These are phyloP conservation scores for Clarias pachynema DNA, from an alignment of 2,797 vertebrate genomes.

Conservation along the genomic window DNA sequence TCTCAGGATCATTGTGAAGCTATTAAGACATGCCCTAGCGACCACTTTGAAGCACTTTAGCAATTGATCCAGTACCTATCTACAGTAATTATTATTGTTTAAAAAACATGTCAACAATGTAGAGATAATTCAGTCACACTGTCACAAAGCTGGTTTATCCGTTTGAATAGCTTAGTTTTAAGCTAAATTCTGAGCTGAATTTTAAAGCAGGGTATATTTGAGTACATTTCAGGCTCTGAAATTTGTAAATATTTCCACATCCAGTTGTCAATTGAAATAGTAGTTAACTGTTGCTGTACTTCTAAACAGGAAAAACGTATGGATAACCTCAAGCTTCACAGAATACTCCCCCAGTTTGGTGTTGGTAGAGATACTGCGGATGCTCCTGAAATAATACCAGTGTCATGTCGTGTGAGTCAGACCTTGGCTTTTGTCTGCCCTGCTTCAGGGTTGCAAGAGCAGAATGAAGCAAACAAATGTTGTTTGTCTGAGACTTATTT, in stretches of 20 bases:
- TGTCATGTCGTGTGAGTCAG: slow-evolving; percentile 20
- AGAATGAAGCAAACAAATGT: neutral
- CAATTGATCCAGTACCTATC: no score
- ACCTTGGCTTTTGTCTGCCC: neutral
- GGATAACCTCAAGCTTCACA: neutral
- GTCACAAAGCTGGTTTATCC: neutral
- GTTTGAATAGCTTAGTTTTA: neutral
- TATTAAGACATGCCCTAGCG: no score
- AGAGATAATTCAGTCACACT: neutral
- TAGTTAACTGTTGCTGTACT: neutral
- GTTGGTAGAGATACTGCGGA: neutral
- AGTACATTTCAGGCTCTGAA: neutral
- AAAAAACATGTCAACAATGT: neutral
- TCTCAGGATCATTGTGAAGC: no score
- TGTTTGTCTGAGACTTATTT: neutral
- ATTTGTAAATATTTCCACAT: neutral
- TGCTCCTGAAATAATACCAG: slow-evolving; percentile 13
- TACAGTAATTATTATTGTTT: no score
- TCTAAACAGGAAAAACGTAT: neutral
- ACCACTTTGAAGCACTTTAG: no score
- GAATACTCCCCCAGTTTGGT: neutral
- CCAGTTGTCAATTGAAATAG: neutral
- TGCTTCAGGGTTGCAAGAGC: neutral
- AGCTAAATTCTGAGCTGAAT: neutral
- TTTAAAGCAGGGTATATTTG: neutral